Percentiles rank a stretch among this genome's conserved stretches.
phyloP scores from a whole-genome alignment of 2,113 vertebrate genomes.

The Triplophysa siluroides region DNA sequence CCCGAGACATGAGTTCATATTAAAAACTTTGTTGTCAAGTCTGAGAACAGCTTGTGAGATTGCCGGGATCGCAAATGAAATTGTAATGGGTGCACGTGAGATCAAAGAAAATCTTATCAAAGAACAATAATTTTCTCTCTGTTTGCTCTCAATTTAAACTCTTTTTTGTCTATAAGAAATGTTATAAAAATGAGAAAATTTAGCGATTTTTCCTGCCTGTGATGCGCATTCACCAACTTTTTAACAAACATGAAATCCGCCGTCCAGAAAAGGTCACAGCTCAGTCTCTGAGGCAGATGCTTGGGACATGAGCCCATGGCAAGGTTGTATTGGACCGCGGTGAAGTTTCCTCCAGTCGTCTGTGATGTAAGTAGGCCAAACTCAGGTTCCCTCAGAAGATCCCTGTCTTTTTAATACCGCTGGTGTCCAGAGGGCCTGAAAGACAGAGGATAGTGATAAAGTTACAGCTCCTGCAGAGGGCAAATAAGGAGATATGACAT shows the following conservation, averaged over 20 bases:
- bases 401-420: slow-evolving; percentile 31
- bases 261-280: slow-evolving; percentile 37
- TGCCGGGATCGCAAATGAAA: too few relatives aligned
- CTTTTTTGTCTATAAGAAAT: too few relatives aligned
- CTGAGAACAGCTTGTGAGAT: too few relatives aligned
- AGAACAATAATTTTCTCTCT: too few relatives aligned
- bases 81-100: too few relatives aligned
- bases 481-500: slow-evolving; percentile 32
- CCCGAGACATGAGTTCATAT: too few relatives aligned
- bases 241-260: background rate
- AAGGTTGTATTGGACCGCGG: slow-evolving; percentile 44
- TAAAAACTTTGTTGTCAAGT: too few relatives aligned
- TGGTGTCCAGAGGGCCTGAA: slow-evolving; percentile 43
- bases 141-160: too few relatives aligned
- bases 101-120: too few relatives aligned
- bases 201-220: too few relatives aligned
- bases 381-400: slow-evolving; percentile 42
- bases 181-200: too few relatives aligned
- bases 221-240: background rate
- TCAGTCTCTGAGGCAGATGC: slow-evolving; percentile 36
- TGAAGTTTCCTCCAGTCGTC: slow-evolving; percentile 37
- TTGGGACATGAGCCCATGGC: slow-evolving; percentile 44
- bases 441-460: slow-evolving; percentile 44
- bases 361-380: slow-evolving; percentile 34
- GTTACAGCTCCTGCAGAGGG: slow-evolving; percentile 43